These are phyloP conservation scores for Zoanthus sociatus DNA, from an alignment of 92 coral and sea anemone genomes.

Conservation along the genomic window DNA sequence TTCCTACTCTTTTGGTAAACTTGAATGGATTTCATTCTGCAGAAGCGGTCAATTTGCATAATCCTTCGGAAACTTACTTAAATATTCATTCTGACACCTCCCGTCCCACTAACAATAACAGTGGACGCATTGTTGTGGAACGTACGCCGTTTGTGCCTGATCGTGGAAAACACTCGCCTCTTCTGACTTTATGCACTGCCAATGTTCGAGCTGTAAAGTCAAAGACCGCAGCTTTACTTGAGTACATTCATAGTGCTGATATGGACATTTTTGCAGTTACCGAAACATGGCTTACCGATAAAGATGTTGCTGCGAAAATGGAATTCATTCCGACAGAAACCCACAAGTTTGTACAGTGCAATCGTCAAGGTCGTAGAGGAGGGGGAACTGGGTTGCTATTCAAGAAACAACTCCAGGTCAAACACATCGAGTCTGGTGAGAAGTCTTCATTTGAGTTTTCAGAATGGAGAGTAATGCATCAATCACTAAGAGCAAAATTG, in stretches of 20 bases:
- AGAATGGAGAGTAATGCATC: neutral
- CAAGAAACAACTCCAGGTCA: neutral
- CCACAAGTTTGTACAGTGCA: slow-evolving; percentile 57
- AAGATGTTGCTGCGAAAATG: slow-evolving; percentile 52
- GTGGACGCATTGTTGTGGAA: slow-evolving; percentile 37
- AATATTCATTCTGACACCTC: neutral
- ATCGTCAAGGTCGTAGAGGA: slow-evolving; percentile 51
- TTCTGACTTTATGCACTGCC: slow-evolving; percentile 6
- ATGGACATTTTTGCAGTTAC: slow-evolving; percentile 51
- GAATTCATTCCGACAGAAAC: slow-evolving; percentile 52
- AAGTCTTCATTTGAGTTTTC: neutral
- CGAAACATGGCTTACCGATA: slow-evolving; percentile 52
- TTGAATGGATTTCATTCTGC: neutral
- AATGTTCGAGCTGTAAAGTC: slow-evolving; percentile 50
- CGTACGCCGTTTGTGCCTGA: slow-evolving; percentile 36
- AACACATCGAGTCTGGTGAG: slow-evolving; percentile 1
- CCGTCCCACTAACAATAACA: slow-evolving; percentile 3
- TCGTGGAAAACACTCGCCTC: slow-evolving; percentile 26
- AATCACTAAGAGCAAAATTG: slow-evolving; percentile 23
- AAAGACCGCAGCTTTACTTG: slow-evolving; percentile 52
- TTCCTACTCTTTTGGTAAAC: neutral
- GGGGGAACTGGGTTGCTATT: slow-evolving; percentile 53
- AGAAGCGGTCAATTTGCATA: neutral
- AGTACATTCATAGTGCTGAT: slow-evolving; percentile 35
- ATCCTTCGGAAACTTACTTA: neutral